Evolutionary conservation across 2,888 invertebrate species (phyloP).

Genomic region (Drosophila nigricruria): DNA sequence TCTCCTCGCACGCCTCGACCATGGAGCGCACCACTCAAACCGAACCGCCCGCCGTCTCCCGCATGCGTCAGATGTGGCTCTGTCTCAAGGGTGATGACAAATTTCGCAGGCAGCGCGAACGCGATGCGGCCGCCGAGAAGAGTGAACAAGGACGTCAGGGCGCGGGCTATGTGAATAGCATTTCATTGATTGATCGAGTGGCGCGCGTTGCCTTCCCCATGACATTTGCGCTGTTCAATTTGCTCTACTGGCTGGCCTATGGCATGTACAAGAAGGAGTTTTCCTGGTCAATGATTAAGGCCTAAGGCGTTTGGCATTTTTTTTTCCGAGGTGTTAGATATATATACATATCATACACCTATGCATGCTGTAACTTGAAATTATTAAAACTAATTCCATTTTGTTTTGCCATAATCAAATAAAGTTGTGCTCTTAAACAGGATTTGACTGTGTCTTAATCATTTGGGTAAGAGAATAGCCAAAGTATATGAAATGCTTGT

Average conservation of each 20-base stretch:
- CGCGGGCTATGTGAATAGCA: conserved; percentile 92
- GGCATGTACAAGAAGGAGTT: conserved; percentile 89
- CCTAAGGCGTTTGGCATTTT: conserved; percentile 25
- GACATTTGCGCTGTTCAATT: conserved; percentile 93
- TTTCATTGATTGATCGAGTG: conserved; percentile 93
- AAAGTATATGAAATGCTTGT: not conserved
- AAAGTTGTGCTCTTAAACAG: conserved; percentile 24
- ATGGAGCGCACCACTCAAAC: conserved; percentile 95
- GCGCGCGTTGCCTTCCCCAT: conserved; percentile 94
- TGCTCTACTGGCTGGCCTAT: conserved; percentile 95
- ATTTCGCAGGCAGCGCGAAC: conserved; percentile 90
- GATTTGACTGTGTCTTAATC: not conserved
- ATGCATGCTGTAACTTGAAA: not conserved
- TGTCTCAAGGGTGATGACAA: conserved; percentile 92
- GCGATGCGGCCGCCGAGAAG: conserved; percentile 88
- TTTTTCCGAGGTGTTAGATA: not conserved
- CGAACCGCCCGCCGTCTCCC: conserved; percentile 89
- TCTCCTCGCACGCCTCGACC: conserved; percentile 87
- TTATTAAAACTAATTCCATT: not conserved
- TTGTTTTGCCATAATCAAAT: conserved; percentile 11
- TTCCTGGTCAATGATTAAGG: conserved; percentile 79
- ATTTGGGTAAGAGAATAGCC: too few relatives aligned
- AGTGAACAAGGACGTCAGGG: conserved; percentile 61
- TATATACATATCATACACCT: not conserved
- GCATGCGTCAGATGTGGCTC: conserved; percentile 92